Evolutionary conservation across 2,113 vertebrate species (phyloP), one percentile per base, ranked within the genome.

Genomic region (Limanda limanda): DNA sequence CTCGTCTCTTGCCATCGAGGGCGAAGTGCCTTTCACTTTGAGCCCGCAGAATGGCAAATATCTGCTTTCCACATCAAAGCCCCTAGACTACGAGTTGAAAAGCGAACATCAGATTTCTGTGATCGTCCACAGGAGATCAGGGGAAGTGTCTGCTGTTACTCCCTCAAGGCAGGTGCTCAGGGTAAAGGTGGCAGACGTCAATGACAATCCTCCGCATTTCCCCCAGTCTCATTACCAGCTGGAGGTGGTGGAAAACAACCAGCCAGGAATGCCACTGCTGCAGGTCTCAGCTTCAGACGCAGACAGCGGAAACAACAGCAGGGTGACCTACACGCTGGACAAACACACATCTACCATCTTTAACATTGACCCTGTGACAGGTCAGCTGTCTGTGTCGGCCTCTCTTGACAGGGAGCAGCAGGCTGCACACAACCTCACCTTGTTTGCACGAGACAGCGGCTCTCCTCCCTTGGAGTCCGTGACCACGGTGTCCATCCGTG

Each of bases 11-110:
- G 87, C 72, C 75, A 94, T 95, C 73, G 92, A 93, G 63, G 88
- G 75, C 13, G 79, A 92, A 40, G 90, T 85, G 70, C 90, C 91
- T 78, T 95, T 95, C 78, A 73, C 83, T 81, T 77, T 95, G 79
- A 95, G 85, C 82, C 87, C 58, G 4, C 92, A 94, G 80, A 88
- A 87, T 58, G 92, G 85, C 59, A 93, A 89, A 89, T 95, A 94
- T 89, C 91, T 95, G 52, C 90, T 95, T 87, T 91, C 93, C 59
- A 93, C 94, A 73, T 94, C 93, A 90, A 92, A 91, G 77, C 84
- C 94, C 18, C 79, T 95, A 23, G 94, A 95, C 84, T 93, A 92
- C 65, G 95, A 95, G 80, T 73, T 81, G 65, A 79, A 88, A 81
- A 83, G 76, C 0, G 83, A 92, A 86, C 92, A 95, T 87, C 27